Conservation (phyloP, 2,113 vertebrate species). For the Malurus melanocephalus region DNA sequence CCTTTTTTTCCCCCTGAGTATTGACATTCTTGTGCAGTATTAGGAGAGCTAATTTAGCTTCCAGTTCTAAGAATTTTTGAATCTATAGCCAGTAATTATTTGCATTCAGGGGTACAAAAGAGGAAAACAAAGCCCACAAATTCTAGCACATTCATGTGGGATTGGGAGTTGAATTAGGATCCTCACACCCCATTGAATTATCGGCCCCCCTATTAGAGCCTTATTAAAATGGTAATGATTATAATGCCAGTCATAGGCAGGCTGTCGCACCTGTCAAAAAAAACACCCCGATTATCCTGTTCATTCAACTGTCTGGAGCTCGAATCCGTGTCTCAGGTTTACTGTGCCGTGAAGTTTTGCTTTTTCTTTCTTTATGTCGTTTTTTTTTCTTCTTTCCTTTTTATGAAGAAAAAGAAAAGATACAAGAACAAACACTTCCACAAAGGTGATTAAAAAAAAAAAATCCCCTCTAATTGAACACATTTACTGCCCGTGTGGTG, state of each 20-base stretch:
- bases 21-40: constrained; percentile 85
- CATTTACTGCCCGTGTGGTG: constrained; percentile 24
- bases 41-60: constrained; percentile 84
- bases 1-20: constrained; percentile 74
- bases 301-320: constrained; percentile 80
- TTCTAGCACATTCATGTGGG: constrained; percentile 86
- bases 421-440: constrained; percentile 66
- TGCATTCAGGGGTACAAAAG: constrained; percentile 84
- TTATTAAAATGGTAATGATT: constrained; percentile 87
- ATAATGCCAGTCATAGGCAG: constrained; percentile 80
- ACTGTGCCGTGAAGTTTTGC: constrained; percentile 72
- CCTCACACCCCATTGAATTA: constrained; percentile 84
- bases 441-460: constrained; percentile 41
- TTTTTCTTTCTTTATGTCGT: background rate
- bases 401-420: constrained; percentile 59
- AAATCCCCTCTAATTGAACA: constrained; percentile 27
- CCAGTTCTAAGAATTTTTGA: constrained; percentile 84
- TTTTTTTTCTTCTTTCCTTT: background rate
- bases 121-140: constrained; percentile 83
- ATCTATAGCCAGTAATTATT: constrained; percentile 87
- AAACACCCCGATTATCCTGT: constrained; percentile 79
- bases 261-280: constrained; percentile 82
- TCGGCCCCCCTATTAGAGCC: constrained; percentile 82
- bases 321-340: constrained; percentile 77
- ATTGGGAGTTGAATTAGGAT: constrained; percentile 83